Conservation (phyloP, 1,140 invertebrate genomes). For the Pectinophora gossypiella region DNA sequence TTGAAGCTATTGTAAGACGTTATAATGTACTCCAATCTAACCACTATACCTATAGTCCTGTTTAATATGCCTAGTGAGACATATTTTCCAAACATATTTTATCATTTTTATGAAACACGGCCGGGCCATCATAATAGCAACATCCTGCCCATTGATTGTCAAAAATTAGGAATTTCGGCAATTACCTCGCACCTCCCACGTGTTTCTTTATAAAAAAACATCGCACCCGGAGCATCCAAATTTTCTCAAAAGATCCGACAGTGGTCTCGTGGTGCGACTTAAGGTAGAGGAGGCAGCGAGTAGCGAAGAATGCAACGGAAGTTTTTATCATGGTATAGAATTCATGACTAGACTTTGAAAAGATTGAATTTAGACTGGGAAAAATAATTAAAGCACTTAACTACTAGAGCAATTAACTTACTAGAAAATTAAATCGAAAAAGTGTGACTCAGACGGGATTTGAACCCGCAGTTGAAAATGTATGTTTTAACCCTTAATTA, state of each 20-base stretch:
- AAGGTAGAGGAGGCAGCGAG: constrained; percentile 20
- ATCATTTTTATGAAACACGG: constrained; percentile 12
- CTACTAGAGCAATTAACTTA: too few species aligned
- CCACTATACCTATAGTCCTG: too few species aligned
- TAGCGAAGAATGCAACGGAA: not conserved
- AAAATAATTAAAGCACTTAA: too few species aligned
- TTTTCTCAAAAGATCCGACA: constrained; percentile 64
- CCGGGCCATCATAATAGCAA: constrained; percentile 60
- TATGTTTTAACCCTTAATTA: too few species aligned
- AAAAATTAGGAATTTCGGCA: constrained; percentile 73
- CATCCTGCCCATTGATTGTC: constrained; percentile 72
- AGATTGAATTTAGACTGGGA: not conserved
- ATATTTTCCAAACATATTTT: constrained; percentile 29
- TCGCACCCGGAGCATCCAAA: constrained; percentile 61
- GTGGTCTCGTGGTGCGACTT: constrained; percentile 23
- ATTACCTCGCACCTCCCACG: constrained; percentile 71
- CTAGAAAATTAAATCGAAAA: too few species aligned
- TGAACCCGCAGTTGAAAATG: too few species aligned
- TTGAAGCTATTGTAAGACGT: too few species aligned
- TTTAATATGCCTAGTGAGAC: too few species aligned
- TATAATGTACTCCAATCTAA: too few species aligned
- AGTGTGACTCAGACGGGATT: too few species aligned
- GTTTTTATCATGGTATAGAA: not conserved
- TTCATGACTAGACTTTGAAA: not conserved
- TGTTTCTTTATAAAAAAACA: constrained; percentile 56